phyloP scores from a whole-genome alignment of 2,797 vertebrate species.

The Microchirus variegatus region DNA sequence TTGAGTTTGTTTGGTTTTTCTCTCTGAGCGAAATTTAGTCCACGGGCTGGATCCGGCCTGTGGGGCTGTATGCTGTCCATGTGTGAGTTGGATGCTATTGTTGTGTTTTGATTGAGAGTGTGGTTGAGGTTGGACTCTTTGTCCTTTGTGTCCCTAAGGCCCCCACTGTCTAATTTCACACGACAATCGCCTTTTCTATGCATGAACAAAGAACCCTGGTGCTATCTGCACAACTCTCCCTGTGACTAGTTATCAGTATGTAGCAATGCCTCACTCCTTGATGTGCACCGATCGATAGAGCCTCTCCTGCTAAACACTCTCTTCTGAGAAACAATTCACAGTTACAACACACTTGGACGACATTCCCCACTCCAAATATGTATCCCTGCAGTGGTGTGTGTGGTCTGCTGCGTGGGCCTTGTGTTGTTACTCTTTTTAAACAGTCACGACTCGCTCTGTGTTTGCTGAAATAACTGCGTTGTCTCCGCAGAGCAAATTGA shows the following conservation, averaged over 20 bases:
- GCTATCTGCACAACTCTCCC: constrained; percentile 7
- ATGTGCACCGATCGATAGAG: constrained; percentile 37
- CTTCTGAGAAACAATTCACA: constrained; percentile 22
- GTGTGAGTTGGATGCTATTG: background rate
- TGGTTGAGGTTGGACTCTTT: constrained; percentile 24
- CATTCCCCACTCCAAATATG: constrained; percentile 45
- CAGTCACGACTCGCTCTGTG: constrained; percentile 49
- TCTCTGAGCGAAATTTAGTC: too few relatives aligned
- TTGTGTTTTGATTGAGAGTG: constrained; percentile 9
- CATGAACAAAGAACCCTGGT: constrained; percentile 10
- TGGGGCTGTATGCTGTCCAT: too few relatives aligned
- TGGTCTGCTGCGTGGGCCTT: constrained; percentile 52
- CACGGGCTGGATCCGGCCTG: too few relatives aligned
- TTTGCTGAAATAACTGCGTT: constrained; percentile 33
- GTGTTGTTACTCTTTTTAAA: constrained; percentile 54
- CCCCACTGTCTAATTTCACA: constrained; percentile 16
- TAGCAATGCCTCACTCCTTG: constrained; percentile 16
- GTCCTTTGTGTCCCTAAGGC: constrained; percentile 15
- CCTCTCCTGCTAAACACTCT: constrained; percentile 27
- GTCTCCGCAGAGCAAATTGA: constrained; percentile 14
- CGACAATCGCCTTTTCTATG: constrained; percentile 4
- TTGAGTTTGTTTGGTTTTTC: too few relatives aligned
- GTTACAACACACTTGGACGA: constrained; percentile 53
- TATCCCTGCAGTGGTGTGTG: constrained; percentile 53
- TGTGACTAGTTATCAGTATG: constrained; percentile 24